Evolutionary conservation across 2,888 invertebrate genomes (phyloP), one percentile per base, ranked within the genome.

Genomic region (Linhomoeus sp.): DNA sequence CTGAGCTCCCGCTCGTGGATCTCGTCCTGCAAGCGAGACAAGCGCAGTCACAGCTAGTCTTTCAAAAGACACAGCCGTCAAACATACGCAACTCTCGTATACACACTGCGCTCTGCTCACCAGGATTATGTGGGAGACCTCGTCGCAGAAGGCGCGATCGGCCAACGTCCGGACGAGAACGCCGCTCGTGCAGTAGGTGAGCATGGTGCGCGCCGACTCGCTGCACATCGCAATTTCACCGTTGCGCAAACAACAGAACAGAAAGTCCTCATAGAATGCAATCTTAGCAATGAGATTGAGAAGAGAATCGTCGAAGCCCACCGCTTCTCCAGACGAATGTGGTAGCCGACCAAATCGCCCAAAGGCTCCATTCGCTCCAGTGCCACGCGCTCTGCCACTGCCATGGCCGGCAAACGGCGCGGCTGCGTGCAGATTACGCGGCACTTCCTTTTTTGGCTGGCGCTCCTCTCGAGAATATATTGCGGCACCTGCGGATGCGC

Each of bases 401-500:
- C 77, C 1, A 88, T 77, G 0, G 90, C 88, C 0, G 88, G 82
- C 46, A 94, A 76, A n/a, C 62, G 52, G 41, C 90, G 72, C 0
- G 94, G 92, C 67, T 94, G 87, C 0, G 88, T 86, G 63, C 87
- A 87, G 62, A 92, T 76, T 52, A 97, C 80, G 45, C 86, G 75
- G 51, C 84, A 81, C 0, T 76, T 74, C 56, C 72, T 73, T 48
- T 74, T 54, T 65, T 72, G 56, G 62, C 70, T 57, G 68, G 72
- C 55, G 72, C 76, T 66, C 50, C 82, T 75, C 57, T 90, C 85
- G 52, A 94, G 67, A 53, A 94, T 77, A 59, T 80, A 82, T 62
- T 94, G 92, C 0, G 92, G 90, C 38, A 94, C 75, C 75, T 88
- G 79, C 3, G 3, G 22, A 26, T 12, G 17, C 3, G 37, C n/a